phyloP scores from a whole-genome alignment of 37 sponge, comb jelly and placozoan species.

The Ephydatia muelleri region DNA sequence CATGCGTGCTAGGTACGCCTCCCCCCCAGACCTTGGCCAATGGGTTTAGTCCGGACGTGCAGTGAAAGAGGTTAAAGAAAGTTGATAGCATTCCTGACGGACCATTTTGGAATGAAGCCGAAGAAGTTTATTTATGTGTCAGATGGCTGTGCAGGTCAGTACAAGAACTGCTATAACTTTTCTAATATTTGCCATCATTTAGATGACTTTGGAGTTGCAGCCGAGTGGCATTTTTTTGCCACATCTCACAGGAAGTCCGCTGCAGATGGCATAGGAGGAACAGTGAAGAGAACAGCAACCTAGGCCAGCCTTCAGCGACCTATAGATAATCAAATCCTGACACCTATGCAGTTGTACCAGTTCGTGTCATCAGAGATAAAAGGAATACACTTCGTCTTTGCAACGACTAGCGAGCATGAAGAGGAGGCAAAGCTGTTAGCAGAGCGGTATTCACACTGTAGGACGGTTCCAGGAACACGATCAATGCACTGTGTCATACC shows the following conservation, averaged over 20 bases:
- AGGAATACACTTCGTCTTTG: slow-evolving; percentile 20
- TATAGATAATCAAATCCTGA: slow-evolving; percentile 50
- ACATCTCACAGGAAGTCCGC: slow-evolving; percentile 55
- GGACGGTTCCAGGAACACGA: slow-evolving; percentile 35
- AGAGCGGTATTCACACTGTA: background rate
- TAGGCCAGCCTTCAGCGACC: slow-evolving; percentile 44
- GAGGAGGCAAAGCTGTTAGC: slow-evolving; percentile 6
- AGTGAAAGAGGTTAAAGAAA: no score
- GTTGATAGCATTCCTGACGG: slow-evolving; percentile 40
- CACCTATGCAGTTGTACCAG: slow-evolving; percentile 49
- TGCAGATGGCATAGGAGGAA: slow-evolving; percentile 66
- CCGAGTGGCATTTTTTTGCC: slow-evolving; percentile 37
- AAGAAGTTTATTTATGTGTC: slow-evolving; percentile 37
- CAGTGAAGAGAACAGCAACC: slow-evolving; percentile 58
- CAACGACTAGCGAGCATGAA: slow-evolving; percentile 16
- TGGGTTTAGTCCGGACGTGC: no score
- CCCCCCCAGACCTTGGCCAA: no score
- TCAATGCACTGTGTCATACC: background rate
- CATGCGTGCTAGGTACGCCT: no score
- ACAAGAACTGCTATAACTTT: slow-evolving; percentile 15
- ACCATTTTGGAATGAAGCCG: slow-evolving; percentile 9
- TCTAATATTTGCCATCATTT: slow-evolving; percentile 15
- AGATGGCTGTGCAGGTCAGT: slow-evolving; percentile 44
- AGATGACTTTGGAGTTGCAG: slow-evolving; percentile 25
- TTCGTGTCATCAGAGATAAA: slow-evolving; percentile 27